A percentile compares a stretch with the other conserved stretches of the same genome.
Evolutionary conservation across 2,797 vertebrate species (phyloP).

Genomic region (Melanotaenia nigrans): DNA sequence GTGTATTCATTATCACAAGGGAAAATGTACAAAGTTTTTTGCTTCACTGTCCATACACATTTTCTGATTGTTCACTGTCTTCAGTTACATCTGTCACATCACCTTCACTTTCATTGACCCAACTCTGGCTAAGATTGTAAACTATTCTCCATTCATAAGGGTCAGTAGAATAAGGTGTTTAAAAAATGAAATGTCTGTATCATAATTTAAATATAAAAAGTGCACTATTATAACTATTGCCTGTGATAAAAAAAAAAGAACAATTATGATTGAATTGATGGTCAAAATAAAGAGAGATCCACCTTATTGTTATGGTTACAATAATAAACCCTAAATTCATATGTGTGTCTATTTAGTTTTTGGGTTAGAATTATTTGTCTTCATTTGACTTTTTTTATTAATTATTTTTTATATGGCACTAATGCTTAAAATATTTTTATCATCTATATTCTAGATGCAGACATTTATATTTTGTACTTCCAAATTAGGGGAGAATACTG

Average conservation of each 20-base stretch:
- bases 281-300: conserved; percentile 84
- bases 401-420: not conserved
- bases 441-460: not conserved
- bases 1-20: conserved; percentile 64
- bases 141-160: conserved; percentile 83
- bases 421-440: not conserved
- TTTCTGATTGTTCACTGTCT: conserved; percentile 71
- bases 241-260: conserved; percentile 80
- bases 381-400: not conserved
- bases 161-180: conserved; percentile 85
- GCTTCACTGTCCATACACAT: conserved; percentile 66
- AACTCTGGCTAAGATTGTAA: conserved; percentile 86
- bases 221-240: conserved; percentile 88
- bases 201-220: conserved; percentile 87
- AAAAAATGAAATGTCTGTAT: conserved; percentile 85
- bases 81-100: conserved; percentile 63
- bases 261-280: conserved; percentile 84
- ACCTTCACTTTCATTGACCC: conserved; percentile 76
- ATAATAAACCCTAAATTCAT: conserved; percentile 82
- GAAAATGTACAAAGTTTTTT: conserved; percentile 68
- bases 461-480: not conserved
- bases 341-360: conserved; percentile 70
- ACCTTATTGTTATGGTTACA: conserved; percentile 85
- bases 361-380: conserved; percentile 31
- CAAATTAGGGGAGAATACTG: no score